Evolutionary conservation across 2,113 vertebrate genomes (phyloP).

Genomic region (Tupaia tana): DNA sequence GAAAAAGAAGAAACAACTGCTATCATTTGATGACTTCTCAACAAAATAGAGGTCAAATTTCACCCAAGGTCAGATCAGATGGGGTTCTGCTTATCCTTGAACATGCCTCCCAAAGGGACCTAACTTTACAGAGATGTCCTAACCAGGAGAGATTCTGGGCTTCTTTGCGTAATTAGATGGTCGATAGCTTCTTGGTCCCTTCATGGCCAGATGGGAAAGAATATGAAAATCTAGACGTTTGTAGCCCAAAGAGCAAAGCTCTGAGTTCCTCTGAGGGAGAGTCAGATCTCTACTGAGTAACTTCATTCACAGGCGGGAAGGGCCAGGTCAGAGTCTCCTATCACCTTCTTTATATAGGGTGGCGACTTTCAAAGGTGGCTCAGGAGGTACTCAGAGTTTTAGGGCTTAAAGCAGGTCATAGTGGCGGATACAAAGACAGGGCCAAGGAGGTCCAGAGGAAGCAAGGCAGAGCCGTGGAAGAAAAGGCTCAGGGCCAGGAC

Average conservation of each 20-base stretch:
- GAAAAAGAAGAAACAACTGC: neutral
- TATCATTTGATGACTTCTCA: conserved; percentile 57
- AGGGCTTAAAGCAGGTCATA: neutral
- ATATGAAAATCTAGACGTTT: neutral
- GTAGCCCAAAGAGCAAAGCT: neutral
- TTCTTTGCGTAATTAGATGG: conserved; percentile 68
- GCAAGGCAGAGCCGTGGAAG: no score
- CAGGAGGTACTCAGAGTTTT: neutral
- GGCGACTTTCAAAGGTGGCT: neutral
- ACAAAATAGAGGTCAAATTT: conserved; percentile 33
- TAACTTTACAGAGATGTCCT: conserved; percentile 70
- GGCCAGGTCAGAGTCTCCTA: no score
- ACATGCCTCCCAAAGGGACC: conserved; percentile 62
- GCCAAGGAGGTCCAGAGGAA: neutral
- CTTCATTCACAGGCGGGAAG: neutral
- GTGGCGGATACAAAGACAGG: neutral
- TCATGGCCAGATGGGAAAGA: conserved; percentile 24
- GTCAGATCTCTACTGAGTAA: accelerated
- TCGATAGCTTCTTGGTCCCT: conserved; percentile 66
- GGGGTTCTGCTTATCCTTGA: conserved; percentile 64
- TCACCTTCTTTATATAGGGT: accelerated
- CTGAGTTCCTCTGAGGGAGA: neutral
- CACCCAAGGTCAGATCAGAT: conserved; percentile 60
- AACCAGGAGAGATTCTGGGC: conserved; percentile 56
- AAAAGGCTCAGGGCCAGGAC: neutral